Conservation (phyloP, 1,140 invertebrate genomes). For the Caligus rogercresseyi region DNA sequence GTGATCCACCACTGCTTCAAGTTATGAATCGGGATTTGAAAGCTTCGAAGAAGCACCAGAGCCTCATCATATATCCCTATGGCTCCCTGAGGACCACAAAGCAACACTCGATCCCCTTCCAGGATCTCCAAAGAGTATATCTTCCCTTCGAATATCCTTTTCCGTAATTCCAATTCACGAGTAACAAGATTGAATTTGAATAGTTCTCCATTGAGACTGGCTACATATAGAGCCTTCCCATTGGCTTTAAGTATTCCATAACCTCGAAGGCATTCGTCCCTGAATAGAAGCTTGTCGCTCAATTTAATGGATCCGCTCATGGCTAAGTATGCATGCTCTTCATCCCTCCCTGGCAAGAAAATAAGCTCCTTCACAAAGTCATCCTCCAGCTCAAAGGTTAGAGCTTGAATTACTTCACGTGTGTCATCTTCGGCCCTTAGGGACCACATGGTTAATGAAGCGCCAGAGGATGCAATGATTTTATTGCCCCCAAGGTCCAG, state of each 20-base stretch:
- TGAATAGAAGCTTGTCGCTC: not conserved
- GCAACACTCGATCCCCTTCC: not conserved
- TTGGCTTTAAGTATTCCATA: not conserved
- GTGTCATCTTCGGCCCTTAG: not conserved
- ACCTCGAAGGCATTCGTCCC: not conserved
- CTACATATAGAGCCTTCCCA: not conserved
- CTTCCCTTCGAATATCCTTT: not conserved
- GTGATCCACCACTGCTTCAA: not conserved
- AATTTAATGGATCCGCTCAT: not conserved
- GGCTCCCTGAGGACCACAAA: not conserved
- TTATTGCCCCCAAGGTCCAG: not conserved
- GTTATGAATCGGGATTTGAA: not conserved
- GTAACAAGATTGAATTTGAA: not conserved
- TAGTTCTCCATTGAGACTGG: not conserved
- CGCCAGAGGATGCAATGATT: not conserved
- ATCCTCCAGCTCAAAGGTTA: not conserved
- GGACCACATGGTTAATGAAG: not conserved
- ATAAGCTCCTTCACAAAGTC: not conserved
- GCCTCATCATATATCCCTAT: not conserved
- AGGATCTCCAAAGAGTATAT: not conserved
- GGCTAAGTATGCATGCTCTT: not conserved
- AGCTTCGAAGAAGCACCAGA: not conserved
- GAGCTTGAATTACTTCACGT: not conserved
- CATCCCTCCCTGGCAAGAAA: not conserved
- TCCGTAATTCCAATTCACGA: not conserved